Evolutionary conservation across 2,888 invertebrate species (phyloP).

Genomic region (Mycalesis mineus): DNA sequence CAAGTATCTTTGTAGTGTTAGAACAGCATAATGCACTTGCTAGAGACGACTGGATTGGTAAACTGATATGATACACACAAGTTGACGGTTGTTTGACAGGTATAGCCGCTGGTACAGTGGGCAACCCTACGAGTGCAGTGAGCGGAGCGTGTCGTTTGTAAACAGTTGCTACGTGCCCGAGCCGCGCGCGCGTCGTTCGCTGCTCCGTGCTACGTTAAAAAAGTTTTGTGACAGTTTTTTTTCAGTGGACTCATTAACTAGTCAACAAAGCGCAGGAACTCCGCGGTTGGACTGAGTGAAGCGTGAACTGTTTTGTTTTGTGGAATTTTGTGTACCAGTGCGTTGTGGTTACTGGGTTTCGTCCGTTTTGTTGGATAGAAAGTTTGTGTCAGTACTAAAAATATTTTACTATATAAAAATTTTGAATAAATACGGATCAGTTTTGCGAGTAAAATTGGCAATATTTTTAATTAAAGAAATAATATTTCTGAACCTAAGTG

Average conservation of each 20-base stretch:
- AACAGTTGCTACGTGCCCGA: constrained; percentile 53
- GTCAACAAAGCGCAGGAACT: constrained; percentile 65
- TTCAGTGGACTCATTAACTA: constrained; percentile 27
- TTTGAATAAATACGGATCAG: not conserved
- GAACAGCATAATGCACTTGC: no score
- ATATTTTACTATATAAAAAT: not conserved
- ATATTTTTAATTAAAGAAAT: no score
- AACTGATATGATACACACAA: no score
- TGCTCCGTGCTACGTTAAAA: constrained; percentile 17
- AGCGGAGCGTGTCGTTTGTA: constrained; percentile 40
- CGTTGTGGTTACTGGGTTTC: constrained; percentile 15
- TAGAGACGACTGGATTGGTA: no score
- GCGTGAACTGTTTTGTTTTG: constrained; percentile 28
- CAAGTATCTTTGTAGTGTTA: no score
- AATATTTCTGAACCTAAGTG: no score
- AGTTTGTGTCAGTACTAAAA: constrained; percentile 21
- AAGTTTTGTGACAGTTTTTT: constrained; percentile 25
- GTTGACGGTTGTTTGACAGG: no score
- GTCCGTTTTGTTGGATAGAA: constrained; percentile 36
- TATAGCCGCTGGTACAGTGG: not conserved
- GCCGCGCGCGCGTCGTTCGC: constrained; percentile 49
- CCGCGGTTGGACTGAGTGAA: constrained; percentile 45
- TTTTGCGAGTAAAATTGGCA: constrained; percentile 10
- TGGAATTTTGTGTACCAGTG: constrained; percentile 20
- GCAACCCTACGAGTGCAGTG: constrained; percentile 37